Base-by-base conservation (phyloP, 2,113 vertebrate genomes). In the Anthoscopus minutus region DNA sequence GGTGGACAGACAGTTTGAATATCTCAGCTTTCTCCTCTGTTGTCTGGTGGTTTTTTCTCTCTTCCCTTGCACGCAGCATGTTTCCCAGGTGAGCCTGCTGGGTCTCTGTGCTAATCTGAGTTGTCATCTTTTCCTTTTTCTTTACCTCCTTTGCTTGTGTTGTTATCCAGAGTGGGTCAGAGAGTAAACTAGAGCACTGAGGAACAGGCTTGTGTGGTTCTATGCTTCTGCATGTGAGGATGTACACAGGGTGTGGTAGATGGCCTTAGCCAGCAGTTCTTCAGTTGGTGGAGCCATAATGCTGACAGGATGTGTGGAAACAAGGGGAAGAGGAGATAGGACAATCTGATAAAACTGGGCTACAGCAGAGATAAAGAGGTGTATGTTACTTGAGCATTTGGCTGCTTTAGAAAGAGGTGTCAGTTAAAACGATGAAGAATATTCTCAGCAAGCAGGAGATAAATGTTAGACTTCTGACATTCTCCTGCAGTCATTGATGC, bases 261-360 rank as follows among this genome's bases (percentile, higher is more conserved):
- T 66, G 78, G 62, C 70, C 42, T 31, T 81, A 48, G 33, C 45
- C 23, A 18, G 61, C 42, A 47, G 62, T 96, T 92, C 93, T 96
- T 94, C 92, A 73, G 87, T 89, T 54, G 93, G 93, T 96, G 92
- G 72, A 96, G 96, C 96, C 93, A 95, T 96, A 95, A 95, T 89
- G 91, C 94, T 95, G 84, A 94, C 78, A 73, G 58, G 60, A 45
- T 69, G 38, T 86, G 65, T 77, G 86, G 92, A 94, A 69, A 76
- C 84, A 80, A 95, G 47, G 62, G 93, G 87, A 92, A 94, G 84
- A 91, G 66, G 95, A 92, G 89, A 93, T 58, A 16, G 2, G 87
- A 91, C 71, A 86, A 89, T 50, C 71, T 51, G 42, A 35, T 85
- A 57, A 87, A 94, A 53, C 61, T 64, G 45, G 80, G 33, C 37